Percentiles rank a stretch among this genome's conserved stretches.
Conservation (phyloP, 2,888 invertebrate genomes). For the Harpalus rubripes region DNA sequence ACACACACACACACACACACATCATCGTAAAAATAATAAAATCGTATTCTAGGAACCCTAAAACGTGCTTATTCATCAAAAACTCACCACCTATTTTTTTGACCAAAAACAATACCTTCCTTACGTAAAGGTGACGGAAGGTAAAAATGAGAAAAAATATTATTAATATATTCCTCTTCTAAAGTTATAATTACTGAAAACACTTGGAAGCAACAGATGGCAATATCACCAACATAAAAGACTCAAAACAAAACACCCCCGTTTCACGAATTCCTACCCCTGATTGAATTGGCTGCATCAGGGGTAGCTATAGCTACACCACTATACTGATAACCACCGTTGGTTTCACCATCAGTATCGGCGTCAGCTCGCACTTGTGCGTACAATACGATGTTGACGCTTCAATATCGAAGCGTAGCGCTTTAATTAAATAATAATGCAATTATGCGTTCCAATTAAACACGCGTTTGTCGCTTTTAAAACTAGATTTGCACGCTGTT, state of each 20-base stretch:
- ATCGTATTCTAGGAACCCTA: too few species aligned
- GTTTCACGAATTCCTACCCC: neutral
- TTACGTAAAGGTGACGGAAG: too few species aligned
- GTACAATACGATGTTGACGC: neutral
- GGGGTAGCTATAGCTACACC: neutral
- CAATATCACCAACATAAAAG: neutral
- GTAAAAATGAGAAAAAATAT: too few species aligned
- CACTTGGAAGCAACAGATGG: neutral
- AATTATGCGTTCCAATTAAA: constrained; percentile 64
- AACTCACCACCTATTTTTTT: too few species aligned
- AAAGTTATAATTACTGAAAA: neutral
- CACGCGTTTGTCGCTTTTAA: constrained; percentile 63
- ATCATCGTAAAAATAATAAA: too few species aligned
- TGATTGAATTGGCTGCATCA: neutral
- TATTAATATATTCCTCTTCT: neutral
- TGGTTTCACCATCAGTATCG: too few species aligned
- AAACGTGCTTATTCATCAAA: too few species aligned
- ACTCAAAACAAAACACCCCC: neutral
- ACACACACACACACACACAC: too few species aligned
- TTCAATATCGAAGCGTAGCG: neutral
- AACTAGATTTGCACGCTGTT: constrained; percentile 62
- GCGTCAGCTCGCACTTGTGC: neutral
- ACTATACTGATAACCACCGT: neutral
- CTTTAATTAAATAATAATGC: constrained; percentile 65
- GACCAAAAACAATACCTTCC: too few species aligned